A percentile compares a stretch with the other conserved stretches of the same genome.
Evolutionary conservation across 2,888 invertebrate species (phyloP).

Genomic region (Meloe dianella): DNA sequence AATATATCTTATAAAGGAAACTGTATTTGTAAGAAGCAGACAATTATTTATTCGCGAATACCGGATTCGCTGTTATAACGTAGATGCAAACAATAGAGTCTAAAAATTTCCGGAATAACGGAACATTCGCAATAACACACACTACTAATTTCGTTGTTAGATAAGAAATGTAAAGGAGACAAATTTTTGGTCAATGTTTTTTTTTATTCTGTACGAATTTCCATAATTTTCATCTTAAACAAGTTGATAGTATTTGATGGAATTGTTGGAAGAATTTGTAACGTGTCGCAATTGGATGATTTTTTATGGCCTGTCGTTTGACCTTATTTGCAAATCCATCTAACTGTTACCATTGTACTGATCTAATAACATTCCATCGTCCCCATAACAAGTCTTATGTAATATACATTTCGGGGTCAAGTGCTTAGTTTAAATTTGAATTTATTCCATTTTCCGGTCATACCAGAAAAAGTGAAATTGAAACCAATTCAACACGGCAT

Average conservation of each 20-base stretch:
- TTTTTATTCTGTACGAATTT: not conserved
- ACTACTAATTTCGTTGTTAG: not conserved
- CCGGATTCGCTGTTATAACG: not conserved
- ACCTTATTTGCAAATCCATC: conserved; percentile 40
- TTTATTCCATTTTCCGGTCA: not conserved
- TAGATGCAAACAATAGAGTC: not conserved
- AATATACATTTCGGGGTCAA: conserved; percentile 27
- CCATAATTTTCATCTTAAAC: not conserved
- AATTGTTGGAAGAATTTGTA: not conserved
- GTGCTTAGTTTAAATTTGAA: conserved; percentile 21
- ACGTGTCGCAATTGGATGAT: conserved; percentile 1
- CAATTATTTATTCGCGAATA: not conserved
- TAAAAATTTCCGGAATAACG: conserved; percentile 6
- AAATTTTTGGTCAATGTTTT: not conserved
- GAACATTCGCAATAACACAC: not conserved
- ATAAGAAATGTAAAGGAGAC: not conserved
- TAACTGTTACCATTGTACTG: conserved; percentile 39
- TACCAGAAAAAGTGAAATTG: conserved; percentile 9
- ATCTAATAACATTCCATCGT: conserved; percentile 44
- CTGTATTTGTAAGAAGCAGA: conserved; percentile 5
- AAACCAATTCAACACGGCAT: not conserved
- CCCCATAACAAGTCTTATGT: conserved; percentile 34
- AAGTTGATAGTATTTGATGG: not conserved
- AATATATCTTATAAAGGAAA: not conserved
- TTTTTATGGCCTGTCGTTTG: conserved; percentile 27